phyloP scores from a whole-genome alignment of 2,888 invertebrate genomes.

The Callosobruchus maculatus region DNA sequence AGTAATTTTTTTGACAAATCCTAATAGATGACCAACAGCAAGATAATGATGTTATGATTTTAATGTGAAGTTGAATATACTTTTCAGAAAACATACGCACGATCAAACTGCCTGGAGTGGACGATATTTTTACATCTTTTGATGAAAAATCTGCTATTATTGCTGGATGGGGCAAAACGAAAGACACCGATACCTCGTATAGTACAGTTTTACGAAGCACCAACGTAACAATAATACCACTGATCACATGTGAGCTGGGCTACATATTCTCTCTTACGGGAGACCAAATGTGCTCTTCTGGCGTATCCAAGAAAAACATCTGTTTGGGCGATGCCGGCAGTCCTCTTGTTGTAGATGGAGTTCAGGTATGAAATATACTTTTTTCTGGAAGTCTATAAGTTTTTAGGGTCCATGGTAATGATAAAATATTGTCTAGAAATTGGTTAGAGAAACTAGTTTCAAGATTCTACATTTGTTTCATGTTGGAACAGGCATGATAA shows the following conservation, averaged over 20 bases:
- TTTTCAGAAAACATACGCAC: background rate
- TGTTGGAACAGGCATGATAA: no score
- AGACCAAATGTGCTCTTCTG: conserved; percentile 21
- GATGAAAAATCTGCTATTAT: conserved; percentile 12
- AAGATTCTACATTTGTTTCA: no score
- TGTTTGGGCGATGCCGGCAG: conserved; percentile 23
- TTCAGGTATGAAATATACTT: conserved; percentile 13
- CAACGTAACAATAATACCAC: conserved; percentile 20
- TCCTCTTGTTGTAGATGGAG: conserved; percentile 19
- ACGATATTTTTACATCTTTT: conserved; percentile 14
- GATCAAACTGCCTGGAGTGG: conserved; percentile 10
- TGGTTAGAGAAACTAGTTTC: no score
- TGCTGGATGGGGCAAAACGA: conserved; percentile 24
- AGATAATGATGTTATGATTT: no score
- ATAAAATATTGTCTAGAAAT: no score
- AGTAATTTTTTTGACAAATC: no score
- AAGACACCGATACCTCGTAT: conserved; percentile 6
- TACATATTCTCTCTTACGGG: conserved; percentile 13
- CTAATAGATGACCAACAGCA: no score
- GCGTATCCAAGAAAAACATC: conserved; percentile 16
- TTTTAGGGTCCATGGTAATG: no score
- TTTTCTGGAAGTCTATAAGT: no score
- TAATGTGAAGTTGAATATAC: background rate
- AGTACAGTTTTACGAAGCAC: conserved; percentile 16
- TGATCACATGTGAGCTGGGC: conserved; percentile 13